phyloP scores from a whole-genome alignment of 2,113 vertebrate species.

The Camelus dromedarius region DNA sequence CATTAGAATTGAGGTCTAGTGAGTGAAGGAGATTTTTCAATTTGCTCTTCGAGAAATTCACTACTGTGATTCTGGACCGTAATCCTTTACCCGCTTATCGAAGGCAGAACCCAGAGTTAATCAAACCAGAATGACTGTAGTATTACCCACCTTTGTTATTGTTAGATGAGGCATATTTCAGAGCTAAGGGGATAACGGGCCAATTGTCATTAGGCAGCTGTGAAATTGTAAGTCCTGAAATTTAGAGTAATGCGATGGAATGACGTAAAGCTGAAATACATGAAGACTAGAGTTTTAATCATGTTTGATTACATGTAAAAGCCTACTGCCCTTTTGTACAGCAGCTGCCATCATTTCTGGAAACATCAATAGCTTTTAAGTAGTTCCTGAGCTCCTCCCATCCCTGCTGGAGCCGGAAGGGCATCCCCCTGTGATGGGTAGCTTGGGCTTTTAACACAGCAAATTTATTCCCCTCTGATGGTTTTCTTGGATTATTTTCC shows the following conservation, averaged over 20 bases:
- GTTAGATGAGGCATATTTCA: background rate
- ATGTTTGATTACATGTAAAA: conserved; percentile 1
- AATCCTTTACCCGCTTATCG: background rate
- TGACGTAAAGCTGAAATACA: conserved; percentile 41
- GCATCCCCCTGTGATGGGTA: background rate
- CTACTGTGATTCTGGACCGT: background rate
- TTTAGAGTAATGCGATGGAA: background rate
- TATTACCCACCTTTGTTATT: background rate
- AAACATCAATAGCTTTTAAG: background rate
- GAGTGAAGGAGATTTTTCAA: background rate
- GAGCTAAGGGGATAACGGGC: background rate
- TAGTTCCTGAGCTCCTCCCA: background rate
- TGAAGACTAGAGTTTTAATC: background rate
- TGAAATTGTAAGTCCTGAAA: background rate
- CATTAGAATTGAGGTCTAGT: background rate
- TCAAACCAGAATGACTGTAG: background rate
- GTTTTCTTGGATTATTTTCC: background rate
- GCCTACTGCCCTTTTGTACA: background rate
- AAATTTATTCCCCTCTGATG: background rate
- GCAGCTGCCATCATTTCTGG: background rate
- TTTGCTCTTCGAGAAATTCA: background rate
- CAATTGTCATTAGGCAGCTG: background rate
- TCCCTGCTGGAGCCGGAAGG: background rate
- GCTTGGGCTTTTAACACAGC: background rate
- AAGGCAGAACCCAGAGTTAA: background rate